Evolutionary conservation across 53 echinoderm and acorn worm genomes (phyloP).

Genomic region (Henricia sp.): DNA sequence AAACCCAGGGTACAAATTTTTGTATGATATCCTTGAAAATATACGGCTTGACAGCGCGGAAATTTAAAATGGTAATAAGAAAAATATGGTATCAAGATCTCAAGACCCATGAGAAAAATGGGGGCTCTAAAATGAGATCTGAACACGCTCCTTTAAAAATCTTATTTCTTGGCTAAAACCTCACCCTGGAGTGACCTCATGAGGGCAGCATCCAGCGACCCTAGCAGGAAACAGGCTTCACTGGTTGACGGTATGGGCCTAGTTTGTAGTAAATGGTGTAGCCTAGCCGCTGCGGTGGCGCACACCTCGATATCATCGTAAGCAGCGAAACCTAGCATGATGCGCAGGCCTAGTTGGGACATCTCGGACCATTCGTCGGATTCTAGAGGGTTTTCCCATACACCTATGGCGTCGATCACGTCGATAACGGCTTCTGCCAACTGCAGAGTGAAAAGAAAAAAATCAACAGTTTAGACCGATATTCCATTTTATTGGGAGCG

Average conservation of each 20-base stretch:
- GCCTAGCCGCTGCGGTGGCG: neutral
- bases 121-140: no score
- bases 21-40: no score
- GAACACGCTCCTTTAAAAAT: no score
- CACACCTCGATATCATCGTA: conserved; percentile 87
- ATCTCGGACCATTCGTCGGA: conserved; percentile 85
- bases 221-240: conserved; percentile 94
- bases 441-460: conserved; percentile 39
- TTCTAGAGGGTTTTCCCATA: conserved; percentile 74
- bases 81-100: no score
- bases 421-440: conserved; percentile 81
- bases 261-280: conserved; percentile 61
- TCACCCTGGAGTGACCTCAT: conserved; percentile 77
- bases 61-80: no score
- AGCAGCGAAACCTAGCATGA: conserved; percentile 86
- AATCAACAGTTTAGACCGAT: neutral
- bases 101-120: no score
- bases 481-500: neutral
- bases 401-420: conserved; percentile 76
- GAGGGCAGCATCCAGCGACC: conserved; percentile 86
- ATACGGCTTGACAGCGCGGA: no score
- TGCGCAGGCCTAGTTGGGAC: conserved; percentile 86
- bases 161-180: neutral
- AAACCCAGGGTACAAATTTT: no score
- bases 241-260: conserved; percentile 78